A percentile compares a stretch with the other conserved stretches of the same genome.
Conservation (phyloP, 1,140 invertebrate species). For the Helicoverpa armigera region DNA sequence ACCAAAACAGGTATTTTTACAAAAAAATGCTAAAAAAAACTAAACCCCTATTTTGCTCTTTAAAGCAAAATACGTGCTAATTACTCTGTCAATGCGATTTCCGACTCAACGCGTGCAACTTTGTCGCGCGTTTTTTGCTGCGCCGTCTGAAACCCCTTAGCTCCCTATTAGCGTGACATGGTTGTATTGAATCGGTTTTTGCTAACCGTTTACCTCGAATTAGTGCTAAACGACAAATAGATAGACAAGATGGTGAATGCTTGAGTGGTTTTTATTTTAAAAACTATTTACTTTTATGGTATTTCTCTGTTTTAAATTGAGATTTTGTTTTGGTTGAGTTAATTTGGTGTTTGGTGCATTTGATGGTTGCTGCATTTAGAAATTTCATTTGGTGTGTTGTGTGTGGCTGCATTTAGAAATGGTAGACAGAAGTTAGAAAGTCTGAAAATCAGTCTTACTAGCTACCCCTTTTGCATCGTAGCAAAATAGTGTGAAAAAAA, state of each 20-base stretch:
- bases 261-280: neutral
- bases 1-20: too few relatives aligned
- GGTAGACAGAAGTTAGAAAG: too few relatives aligned
- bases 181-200: neutral
- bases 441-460: too few relatives aligned
- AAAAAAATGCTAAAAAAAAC: neutral
- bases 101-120: neutral
- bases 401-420: too few relatives aligned
- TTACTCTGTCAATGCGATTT: neutral
- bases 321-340: too few relatives aligned
- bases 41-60: neutral
- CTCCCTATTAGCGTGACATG: neutral
- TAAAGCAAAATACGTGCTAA: too few relatives aligned
- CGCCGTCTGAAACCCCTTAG: neutral
- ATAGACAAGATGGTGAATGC: neutral
- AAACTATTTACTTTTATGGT: neutral
- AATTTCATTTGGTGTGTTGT: too few relatives aligned
- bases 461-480: too few relatives aligned
- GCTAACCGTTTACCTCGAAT: neutral
- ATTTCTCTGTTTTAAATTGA: neutral
- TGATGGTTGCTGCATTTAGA: too few relatives aligned
- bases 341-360: too few relatives aligned
- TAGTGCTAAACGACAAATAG: neutral
- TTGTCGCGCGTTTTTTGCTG: neutral
- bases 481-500: too few relatives aligned